Evolutionary conservation across 2,113 vertebrate species (phyloP), one percentile per base, ranked within the genome.

Genomic region (Calonectris borealis): DNA sequence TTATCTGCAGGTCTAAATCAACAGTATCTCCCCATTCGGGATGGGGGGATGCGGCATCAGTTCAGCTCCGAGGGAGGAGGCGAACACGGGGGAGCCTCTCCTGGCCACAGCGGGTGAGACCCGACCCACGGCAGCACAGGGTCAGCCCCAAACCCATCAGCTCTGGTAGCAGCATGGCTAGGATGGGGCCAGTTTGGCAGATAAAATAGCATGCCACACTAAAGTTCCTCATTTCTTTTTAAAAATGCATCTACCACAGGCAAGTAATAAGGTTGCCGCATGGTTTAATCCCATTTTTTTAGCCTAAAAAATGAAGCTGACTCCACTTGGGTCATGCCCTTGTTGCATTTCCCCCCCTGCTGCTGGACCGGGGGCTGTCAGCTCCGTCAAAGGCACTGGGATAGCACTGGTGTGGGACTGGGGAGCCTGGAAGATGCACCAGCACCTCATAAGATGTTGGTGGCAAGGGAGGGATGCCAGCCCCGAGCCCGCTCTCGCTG

Each of bases 261-360:
- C 24, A 36, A 8, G 24, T 10, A 19, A 1, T 1, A 34, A 16
- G 3, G 8, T 9, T 3, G 2, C 2, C 1, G 1, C 2, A 7
- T 31, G 77, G 27, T 72, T 86, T 27, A 32, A 54, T 72, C 17
- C 27, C n/a, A 16, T 0, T 10, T 42, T 40, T 86, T 60, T 16
- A 86, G 27, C 57, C 70, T 36, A 13, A 75, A 75, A 85, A 38
- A 13, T 2, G 5, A 18, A 65, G 24, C 27, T 66, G 40, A 55
- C 19, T 36, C 46, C 40, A 0, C 34, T 34, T 34, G 34, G 18
- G 9, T 64, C 16, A 2, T 3, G 2, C 0, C 6, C 15, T 24
- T 6, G 2, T 26, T 15, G 18, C 9, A 19, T 14, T 14, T 29
- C 42, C 5, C 38, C 6, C 11, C 3, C 10, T 11, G 7, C 11